Evolutionary conservation across 2,113 vertebrate species (phyloP).

Genomic region (Forbesichthys papilliferus): DNA sequence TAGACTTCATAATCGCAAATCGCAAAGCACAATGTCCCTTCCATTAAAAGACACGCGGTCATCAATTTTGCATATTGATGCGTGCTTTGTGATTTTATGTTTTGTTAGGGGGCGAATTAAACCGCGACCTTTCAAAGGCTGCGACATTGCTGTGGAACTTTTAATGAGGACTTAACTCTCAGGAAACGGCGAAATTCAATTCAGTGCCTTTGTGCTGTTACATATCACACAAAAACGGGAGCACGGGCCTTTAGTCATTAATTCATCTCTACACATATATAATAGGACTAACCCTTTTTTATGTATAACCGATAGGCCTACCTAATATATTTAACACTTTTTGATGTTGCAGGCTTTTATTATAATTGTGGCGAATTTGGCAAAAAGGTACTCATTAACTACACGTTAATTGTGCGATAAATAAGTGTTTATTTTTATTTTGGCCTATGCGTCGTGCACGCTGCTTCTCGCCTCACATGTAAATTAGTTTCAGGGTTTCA

Average conservation of each 20-base stretch:
- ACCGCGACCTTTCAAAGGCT: slow-evolving; percentile 87
- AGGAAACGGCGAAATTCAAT: slow-evolving; percentile 83
- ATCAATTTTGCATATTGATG: slow-evolving; percentile 90
- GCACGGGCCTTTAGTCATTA: not conserved
- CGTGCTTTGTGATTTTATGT: slow-evolving; percentile 72
- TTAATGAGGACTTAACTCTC: slow-evolving; percentile 80
- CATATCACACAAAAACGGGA: slow-evolving; percentile 8
- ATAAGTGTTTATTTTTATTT: not conserved
- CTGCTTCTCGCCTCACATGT: slow-evolving; percentile 51
- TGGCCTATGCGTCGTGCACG: not conserved
- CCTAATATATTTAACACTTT: no score
- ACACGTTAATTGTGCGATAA: no score
- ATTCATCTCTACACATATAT: no score
- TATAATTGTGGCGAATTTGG: no score
- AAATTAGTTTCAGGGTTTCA: slow-evolving; percentile 68
- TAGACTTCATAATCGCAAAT: slow-evolving; percentile 91
- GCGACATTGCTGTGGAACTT: slow-evolving; percentile 81
- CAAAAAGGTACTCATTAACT: no score
- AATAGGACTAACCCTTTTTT: no score
- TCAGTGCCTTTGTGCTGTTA: slow-evolving; percentile 74
- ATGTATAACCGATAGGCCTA: no score
- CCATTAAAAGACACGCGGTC: slow-evolving; percentile 85
- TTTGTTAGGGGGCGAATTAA: slow-evolving; percentile 82
- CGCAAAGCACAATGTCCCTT: slow-evolving; percentile 81
- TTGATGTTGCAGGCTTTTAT: no score